Evolutionary conservation across 1,140 invertebrate species (phyloP), one percentile per base, ranked within the genome.

Genomic region (Palaemon carinicauda): DNA sequence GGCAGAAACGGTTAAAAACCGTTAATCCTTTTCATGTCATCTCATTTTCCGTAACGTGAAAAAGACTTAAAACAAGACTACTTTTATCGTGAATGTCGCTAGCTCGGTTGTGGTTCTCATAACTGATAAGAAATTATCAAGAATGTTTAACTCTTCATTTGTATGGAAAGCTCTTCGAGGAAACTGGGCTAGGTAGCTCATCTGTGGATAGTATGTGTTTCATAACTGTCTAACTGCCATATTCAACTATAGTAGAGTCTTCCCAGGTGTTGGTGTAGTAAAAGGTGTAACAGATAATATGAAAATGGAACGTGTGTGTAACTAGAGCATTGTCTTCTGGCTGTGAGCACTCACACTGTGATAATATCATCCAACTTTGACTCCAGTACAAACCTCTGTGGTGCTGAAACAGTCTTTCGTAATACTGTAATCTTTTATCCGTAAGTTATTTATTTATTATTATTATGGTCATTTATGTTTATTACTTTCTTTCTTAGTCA

Each of bases 351-450:
- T 21, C n/a, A 31, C 65, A 31, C 65, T 69, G 65, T 69, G 65
- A 69, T 69, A 69, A n/a, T 41, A 69, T 27, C 24, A 69, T 31
- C 65, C 29, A 31, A 69, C 65, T 31, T 27, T 69, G 24, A 15
- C 29, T 69, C 65, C 65, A 69, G 65, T 69, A 69, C 65, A 69
- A 69, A 69, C 65, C 65, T 31, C 65, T 31, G n/a, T n/a, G 65
- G 65, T 69, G 65, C 65, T 69, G 24, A 27, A 27, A 31, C 65
- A 69, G 65, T 69, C 65, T 69, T 69, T 69, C 65, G 65, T 69
- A n/a, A 69, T 69, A 69, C 65, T 69, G 29, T 69, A 69, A 27
- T 69, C 65, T 24, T 69, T 15, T 69, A 69, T 69, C 15, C 24
- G 14, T 69, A 69, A 27, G 24, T 60, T 21, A 27, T n/a, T 27